phyloP scores from a whole-genome alignment of 2,888 invertebrate genomes.

The Thumatha senex region DNA sequence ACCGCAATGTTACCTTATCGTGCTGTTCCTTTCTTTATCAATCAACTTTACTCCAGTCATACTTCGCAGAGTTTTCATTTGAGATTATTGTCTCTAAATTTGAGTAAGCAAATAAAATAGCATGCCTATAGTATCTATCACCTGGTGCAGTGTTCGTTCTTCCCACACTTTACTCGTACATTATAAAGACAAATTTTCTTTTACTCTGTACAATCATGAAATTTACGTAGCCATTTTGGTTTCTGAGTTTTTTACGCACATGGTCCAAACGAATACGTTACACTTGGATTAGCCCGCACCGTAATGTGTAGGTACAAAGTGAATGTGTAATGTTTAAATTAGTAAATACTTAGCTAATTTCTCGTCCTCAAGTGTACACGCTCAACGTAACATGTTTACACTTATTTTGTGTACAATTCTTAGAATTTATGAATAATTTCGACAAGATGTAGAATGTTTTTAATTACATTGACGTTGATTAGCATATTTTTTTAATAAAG shows the following conservation, averaged over 20 bases:
- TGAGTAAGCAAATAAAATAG: slow-evolving; percentile 59
- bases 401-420: slow-evolving; percentile 21
- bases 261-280: slow-evolving; percentile 56
- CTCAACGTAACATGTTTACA: slow-evolving; percentile 18
- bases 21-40: no score
- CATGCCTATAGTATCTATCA: slow-evolving; percentile 40
- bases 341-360: slow-evolving; percentile 36
- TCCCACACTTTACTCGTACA: slow-evolving; percentile 55
- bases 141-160: slow-evolving; percentile 57
- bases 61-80: no score
- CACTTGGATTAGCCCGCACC: slow-evolving; percentile 44
- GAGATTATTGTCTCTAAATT: slow-evolving; percentile 28
- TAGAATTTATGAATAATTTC: slow-evolving; percentile 20
- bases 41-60: no score
- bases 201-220: slow-evolving; percentile 69
- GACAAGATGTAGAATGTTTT: slow-evolving; percentile 2
- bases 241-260: slow-evolving; percentile 50
- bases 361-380: slow-evolving; percentile 26
- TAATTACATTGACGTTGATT: background rate
- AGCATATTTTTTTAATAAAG: no score
- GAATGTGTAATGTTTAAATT: slow-evolving; percentile 40
- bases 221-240: slow-evolving; percentile 59
- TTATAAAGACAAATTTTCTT: slow-evolving; percentile 66
- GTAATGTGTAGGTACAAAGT: slow-evolving; percentile 36
- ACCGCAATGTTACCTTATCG: no score